Percentiles rank a stretch among this genome's conserved stretches.
Evolutionary conservation across 2,888 invertebrate species (phyloP).

Genomic region (Rhagophthalmus giganteus): DNA sequence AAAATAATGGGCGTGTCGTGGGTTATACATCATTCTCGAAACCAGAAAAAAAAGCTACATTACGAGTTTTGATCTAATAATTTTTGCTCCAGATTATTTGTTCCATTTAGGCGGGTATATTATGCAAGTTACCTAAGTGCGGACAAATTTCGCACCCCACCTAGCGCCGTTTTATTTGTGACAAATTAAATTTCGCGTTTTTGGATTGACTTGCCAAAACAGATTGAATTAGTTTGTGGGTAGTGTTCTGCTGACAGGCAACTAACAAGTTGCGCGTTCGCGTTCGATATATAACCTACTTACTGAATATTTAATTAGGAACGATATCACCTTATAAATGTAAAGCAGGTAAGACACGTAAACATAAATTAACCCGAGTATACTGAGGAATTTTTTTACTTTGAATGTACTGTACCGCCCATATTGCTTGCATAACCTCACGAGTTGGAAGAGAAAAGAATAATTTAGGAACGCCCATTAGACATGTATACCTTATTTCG

Average conservation of each 20-base stretch:
- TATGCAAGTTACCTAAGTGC: no score
- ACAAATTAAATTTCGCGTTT: no score
- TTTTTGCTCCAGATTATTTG: neutral
- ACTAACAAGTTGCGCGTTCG: conserved; percentile 10
- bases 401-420: conserved; percentile 56
- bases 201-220: neutral
- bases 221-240: neutral
- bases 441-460: conserved; percentile 58
- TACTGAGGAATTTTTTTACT: conserved; percentile 40
- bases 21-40: conserved; percentile 21
- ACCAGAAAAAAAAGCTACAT: conserved; percentile 9
- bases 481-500: conserved; percentile 57
- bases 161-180: no score
- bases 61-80: conserved; percentile 2
- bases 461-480: conserved; percentile 58
- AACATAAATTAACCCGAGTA: conserved; percentile 32
- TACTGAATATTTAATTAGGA: conserved; percentile 30
- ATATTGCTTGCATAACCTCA: conserved; percentile 59
- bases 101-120: no score
- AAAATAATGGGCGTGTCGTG: conserved; percentile 22
- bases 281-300: conserved; percentile 30
- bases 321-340: conserved; percentile 32
- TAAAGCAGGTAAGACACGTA: conserved; percentile 34
- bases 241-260: conserved; percentile 11
- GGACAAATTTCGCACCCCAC: neutral